Conservation (phyloP, 2,113 vertebrate genomes). For the Corydoras maculifer region DNA sequence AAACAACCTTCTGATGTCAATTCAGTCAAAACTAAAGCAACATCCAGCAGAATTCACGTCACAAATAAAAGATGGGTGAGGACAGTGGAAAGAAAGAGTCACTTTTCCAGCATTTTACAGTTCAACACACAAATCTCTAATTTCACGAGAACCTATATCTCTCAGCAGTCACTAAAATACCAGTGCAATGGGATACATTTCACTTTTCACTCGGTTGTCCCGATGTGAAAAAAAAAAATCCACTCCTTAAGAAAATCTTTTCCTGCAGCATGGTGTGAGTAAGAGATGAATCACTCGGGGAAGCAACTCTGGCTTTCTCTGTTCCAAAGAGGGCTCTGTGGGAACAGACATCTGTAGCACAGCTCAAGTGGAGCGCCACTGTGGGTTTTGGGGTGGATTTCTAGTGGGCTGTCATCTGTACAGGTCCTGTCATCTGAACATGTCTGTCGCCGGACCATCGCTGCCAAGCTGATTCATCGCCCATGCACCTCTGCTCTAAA, state of each 20-base stretch:
- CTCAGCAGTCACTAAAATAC: no score
- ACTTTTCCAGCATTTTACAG: no score
- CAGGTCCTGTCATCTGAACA: slow-evolving; percentile 1
- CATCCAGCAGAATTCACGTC: no score
- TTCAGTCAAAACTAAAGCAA: no score
- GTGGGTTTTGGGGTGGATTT: slow-evolving; percentile 11
- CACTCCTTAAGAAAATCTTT: neutral
- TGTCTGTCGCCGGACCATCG: slow-evolving; percentile 24
- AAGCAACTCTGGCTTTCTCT: slow-evolving; percentile 14
- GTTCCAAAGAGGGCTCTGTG: neutral
- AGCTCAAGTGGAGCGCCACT: neutral
- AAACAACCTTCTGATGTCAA: no score
- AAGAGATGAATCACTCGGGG: slow-evolving; percentile 9
- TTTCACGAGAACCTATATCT: no score
- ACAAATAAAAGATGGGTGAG: no score
- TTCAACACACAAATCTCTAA: no score
- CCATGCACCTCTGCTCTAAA: slow-evolving; percentile 11
- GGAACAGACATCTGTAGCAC: slow-evolving; percentile 11
- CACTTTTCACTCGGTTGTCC: neutral
- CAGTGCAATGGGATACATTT: no score
- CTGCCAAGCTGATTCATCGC: slow-evolving; percentile 34
- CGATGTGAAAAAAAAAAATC: neutral
- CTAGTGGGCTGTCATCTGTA: slow-evolving; percentile 5
- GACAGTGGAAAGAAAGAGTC: no score
- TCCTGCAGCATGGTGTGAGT: slow-evolving; percentile 7